Conservation (phyloP, 2,113 vertebrate species). For the cattle (Bos taurus) region ARS-UCD2.0 NC_037334.1:37011001-37011500, state of each 20-base stretch:
- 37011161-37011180: background rate
- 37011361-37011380: background rate
- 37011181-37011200: background rate
- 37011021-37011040: too few relatives aligned
- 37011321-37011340: background rate
- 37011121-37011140: background rate
- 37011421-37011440: background rate
- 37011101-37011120: background rate
- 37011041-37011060: too few relatives aligned
- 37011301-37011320: background rate
- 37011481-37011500: background rate
- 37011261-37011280: background rate
- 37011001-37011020: too few relatives aligned
- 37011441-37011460: background rate
- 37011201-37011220: background rate
- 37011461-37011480: background rate
- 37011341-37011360: background rate
- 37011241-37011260: background rate
- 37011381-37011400: background rate
- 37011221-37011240: background rate
- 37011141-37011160: background rate
- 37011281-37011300: background rate
- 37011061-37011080: background rate
- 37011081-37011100: background rate
- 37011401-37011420: background rate